phyloP scores from a whole-genome alignment of 2,888 invertebrate species.

The Cheilosia vulpina region DNA sequence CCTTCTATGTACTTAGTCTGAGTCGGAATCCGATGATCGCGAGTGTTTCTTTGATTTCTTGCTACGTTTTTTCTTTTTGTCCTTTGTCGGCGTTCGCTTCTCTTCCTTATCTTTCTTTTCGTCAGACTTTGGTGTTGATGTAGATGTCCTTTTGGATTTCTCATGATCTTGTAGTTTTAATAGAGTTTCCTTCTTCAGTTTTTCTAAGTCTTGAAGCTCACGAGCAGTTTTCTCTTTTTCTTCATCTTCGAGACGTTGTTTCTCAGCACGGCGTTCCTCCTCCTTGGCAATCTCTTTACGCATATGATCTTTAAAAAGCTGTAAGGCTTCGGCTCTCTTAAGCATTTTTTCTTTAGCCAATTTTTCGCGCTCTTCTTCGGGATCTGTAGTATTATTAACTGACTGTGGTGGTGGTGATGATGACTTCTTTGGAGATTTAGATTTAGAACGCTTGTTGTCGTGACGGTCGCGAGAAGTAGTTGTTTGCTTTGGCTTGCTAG shows the following conservation, averaged over 20 bases:
- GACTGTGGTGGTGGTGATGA: slow-evolving; percentile 57
- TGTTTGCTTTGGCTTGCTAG: slow-evolving; percentile 69
- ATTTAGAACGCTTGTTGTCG: slow-evolving; percentile 52
- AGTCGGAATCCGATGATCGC: slow-evolving; percentile 80
- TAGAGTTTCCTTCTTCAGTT: slow-evolving; percentile 82
- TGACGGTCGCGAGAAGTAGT: slow-evolving; percentile 57
- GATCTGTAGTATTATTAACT: slow-evolving; percentile 65
- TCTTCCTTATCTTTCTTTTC: slow-evolving; percentile 72
- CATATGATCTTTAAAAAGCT: slow-evolving; percentile 86
- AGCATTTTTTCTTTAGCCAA: slow-evolving; percentile 82
- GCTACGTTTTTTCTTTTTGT: slow-evolving; percentile 80
- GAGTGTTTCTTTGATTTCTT: slow-evolving; percentile 82
- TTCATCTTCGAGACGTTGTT: slow-evolving; percentile 81
- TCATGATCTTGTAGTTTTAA: slow-evolving; percentile 82
- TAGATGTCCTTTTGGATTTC: slow-evolving; percentile 77
- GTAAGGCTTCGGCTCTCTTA: slow-evolving; percentile 84
- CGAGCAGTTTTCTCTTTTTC: slow-evolving; percentile 81
- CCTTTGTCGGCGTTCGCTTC: slow-evolving; percentile 69
- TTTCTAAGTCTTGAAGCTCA: slow-evolving; percentile 82
- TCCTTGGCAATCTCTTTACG: slow-evolving; percentile 85
- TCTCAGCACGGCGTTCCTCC: slow-evolving; percentile 85
- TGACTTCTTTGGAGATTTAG: slow-evolving; percentile 58
- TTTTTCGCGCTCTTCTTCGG: slow-evolving; percentile 79
- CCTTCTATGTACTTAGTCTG: slow-evolving; percentile 74
- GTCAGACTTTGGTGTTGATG: slow-evolving; percentile 30